Conservation (phyloP, 1,140 invertebrate species). For the Papilio aristodemus region DNA sequence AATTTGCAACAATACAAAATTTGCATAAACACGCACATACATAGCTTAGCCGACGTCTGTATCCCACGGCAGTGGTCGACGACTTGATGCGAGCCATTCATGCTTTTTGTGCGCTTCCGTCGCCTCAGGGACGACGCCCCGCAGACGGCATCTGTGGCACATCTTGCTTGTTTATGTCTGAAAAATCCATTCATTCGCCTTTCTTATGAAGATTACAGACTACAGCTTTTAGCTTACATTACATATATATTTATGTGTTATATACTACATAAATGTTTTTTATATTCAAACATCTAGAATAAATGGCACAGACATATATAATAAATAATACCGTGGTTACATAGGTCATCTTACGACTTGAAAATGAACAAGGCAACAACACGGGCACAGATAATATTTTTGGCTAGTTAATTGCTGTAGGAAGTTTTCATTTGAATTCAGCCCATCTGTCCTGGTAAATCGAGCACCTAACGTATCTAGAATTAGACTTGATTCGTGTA, state of each 20-base stretch:
- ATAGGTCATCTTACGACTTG: too few relatives aligned
- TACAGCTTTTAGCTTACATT: not conserved
- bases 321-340: too few relatives aligned
- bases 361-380: too few relatives aligned
- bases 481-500: too few relatives aligned
- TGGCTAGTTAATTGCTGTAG: not conserved
- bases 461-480: not conserved
- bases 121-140: constrained; percentile 7
- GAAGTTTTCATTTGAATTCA: not conserved
- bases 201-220: not conserved
- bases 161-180: constrained; percentile 13
- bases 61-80: constrained; percentile 8
- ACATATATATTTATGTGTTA: not conserved
- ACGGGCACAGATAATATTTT: too few relatives aligned
- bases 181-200: constrained; percentile 1
- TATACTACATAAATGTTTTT: too few relatives aligned
- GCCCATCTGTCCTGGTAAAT: not conserved
- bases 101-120: constrained; percentile 20
- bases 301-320: too few relatives aligned
- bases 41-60: not conserved
- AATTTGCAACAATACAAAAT: constrained; percentile 16
- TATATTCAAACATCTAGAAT: too few relatives aligned
- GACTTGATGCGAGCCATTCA: constrained; percentile 26
- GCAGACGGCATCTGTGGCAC: not conserved
- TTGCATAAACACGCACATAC: constrained; percentile 14